A percentile compares a stretch with the other conserved stretches of the same genome.
phyloP scores from a whole-genome alignment of 2,797 vertebrate species.

The Amniataba percoides region DNA sequence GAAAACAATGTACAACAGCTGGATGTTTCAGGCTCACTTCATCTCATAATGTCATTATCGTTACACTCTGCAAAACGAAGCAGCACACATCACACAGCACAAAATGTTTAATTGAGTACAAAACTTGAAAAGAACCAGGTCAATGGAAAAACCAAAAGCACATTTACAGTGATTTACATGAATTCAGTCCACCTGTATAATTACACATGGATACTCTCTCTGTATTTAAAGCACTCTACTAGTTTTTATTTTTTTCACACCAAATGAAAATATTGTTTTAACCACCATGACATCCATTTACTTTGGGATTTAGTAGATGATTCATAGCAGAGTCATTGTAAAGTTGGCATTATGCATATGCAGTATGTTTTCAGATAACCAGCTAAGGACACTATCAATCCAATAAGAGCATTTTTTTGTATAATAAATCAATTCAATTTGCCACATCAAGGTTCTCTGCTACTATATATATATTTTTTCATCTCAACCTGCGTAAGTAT shows the following conservation, averaged over 20 bases:
- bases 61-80: slow-evolving; percentile 76
- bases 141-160: slow-evolving; percentile 74
- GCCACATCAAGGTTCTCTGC: slow-evolving; percentile 23
- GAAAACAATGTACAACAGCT: slow-evolving; percentile 84
- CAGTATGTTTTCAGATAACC: slow-evolving; percentile 36
- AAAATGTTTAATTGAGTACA: slow-evolving; percentile 78
- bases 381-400: slow-evolving; percentile 22
- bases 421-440: slow-evolving; percentile 19
- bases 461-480: not conserved
- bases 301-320: slow-evolving; percentile 32
- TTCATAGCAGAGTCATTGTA: slow-evolving; percentile 43
- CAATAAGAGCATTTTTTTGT: slow-evolving; percentile 38
- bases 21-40: slow-evolving; percentile 73
- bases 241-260: slow-evolving; percentile 17
- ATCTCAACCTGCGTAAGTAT: not conserved
- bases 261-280: slow-evolving; percentile 27
- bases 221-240: slow-evolving; percentile 38
- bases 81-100: slow-evolving; percentile 71
- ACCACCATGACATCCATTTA: slow-evolving; percentile 28
- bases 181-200: slow-evolving; percentile 65
- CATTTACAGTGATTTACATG: slow-evolving; percentile 85
- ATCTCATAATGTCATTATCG: slow-evolving; percentile 56
- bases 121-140: slow-evolving; percentile 76
- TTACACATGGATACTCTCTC: slow-evolving; percentile 54
- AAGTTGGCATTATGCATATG: slow-evolving; percentile 27